phyloP scores from a whole-genome alignment of 2,888 invertebrate genomes.

The Meiosimyza decipiens region DNA sequence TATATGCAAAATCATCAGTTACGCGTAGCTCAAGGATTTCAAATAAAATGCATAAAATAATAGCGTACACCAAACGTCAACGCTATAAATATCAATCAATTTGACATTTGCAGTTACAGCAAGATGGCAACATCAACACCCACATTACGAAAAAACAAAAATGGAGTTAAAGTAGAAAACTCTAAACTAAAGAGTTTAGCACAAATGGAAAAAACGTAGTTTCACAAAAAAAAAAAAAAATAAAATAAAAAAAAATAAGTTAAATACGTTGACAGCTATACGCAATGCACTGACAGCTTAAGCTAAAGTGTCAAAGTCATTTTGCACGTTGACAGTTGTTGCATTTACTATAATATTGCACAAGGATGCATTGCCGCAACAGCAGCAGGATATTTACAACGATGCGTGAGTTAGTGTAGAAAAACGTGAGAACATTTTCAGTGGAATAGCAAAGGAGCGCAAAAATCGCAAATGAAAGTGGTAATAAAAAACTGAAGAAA shows the following conservation, averaged over 20 bases:
- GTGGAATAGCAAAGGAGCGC: not conserved
- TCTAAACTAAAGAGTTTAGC: no score
- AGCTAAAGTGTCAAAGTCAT: slow-evolving; percentile 33
- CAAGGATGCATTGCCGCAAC: slow-evolving; percentile 9
- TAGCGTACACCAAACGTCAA: no score
- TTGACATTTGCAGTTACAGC: slow-evolving; percentile 13
- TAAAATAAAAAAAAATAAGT: not conserved
- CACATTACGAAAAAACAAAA: not conserved
- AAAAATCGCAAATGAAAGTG: not conserved
- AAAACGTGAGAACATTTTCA: slow-evolving; percentile 14
- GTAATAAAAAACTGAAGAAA: no score
- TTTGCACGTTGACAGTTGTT: slow-evolving; percentile 32
- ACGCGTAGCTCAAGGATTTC: no score
- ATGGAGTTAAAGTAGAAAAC: not conserved
- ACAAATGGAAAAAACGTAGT: no score
- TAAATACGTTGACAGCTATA: slow-evolving; percentile 13
- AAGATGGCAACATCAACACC: slow-evolving; percentile 6
- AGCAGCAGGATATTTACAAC: no score
- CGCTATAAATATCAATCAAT: slow-evolving; percentile 31
- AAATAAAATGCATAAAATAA: no score
- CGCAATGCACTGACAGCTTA: slow-evolving; percentile 29
- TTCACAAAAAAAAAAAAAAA: not conserved
- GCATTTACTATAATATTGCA: slow-evolving; percentile 15
- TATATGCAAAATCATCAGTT: no score
- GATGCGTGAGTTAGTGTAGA: not conserved